A percentile compares a stretch with the other conserved stretches of the same genome.
Conservation (phyloP, 2,113 vertebrate species). For the Platysteira castanea region DNA sequence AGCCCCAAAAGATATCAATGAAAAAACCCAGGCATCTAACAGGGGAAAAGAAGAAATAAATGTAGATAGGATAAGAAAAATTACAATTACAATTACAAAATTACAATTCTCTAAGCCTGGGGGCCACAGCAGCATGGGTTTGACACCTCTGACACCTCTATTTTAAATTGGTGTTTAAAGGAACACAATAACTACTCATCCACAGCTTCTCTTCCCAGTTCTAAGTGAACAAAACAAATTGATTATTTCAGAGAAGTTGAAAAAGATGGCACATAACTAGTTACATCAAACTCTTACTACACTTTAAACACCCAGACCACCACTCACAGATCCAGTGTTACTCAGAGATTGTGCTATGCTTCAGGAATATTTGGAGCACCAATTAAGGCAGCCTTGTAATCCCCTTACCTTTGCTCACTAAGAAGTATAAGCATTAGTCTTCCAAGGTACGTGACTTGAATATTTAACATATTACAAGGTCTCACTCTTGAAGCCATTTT, state of each 20-base stretch:
- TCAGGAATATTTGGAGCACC: not conserved
- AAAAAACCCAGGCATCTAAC: not conserved
- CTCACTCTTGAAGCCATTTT: not conserved
- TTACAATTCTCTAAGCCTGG: not conserved
- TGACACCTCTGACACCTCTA: not conserved
- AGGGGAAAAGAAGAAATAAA: not conserved
- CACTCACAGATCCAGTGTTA: not conserved
- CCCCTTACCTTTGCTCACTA: not conserved
- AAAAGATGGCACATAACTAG: not conserved
- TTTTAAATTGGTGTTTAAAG: not conserved
- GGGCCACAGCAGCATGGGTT: not conserved
- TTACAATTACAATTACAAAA: not conserved
- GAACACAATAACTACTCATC: not conserved
- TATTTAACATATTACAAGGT: not conserved
- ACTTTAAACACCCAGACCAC: not conserved
- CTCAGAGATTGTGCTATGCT: not conserved
- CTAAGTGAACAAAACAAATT: not conserved
- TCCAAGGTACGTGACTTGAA: not conserved
- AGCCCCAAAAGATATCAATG: not conserved
- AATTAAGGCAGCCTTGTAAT: not conserved
- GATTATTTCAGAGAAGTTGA: not conserved
- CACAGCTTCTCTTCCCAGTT: not conserved
- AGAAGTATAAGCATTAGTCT: not conserved
- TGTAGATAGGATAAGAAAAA: not conserved
- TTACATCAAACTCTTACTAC: not conserved